Conservation (phyloP, 2,888 invertebrate species). For the Cantharis rufa region DNA sequence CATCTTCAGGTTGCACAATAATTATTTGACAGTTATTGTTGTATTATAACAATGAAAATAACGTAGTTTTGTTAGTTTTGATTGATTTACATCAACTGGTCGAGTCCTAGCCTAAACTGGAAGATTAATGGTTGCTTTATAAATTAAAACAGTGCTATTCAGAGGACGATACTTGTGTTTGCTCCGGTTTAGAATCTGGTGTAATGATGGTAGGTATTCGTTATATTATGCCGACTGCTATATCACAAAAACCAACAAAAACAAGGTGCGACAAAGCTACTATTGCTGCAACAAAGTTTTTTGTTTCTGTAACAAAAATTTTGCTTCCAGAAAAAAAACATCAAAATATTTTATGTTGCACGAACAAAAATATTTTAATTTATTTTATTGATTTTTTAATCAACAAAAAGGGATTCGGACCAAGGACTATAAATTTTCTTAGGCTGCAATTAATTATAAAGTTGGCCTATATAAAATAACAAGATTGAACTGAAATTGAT, state of each 20-base stretch:
- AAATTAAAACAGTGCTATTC: background rate
- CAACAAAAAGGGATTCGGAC: background rate
- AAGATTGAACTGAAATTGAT: constrained; percentile 1
- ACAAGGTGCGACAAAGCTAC: too few relatives aligned
- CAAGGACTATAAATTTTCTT: background rate
- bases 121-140: background rate
- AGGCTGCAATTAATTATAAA: background rate
- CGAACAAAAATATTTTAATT: too few relatives aligned
- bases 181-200: background rate
- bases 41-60: background rate
- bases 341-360: too few relatives aligned
- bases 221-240: background rate
- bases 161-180: background rate
- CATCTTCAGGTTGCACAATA: background rate
- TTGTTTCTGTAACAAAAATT: too few relatives aligned
- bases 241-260: too few relatives aligned
- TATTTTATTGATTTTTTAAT: too few relatives aligned
- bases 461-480: background rate
- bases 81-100: background rate
- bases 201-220: background rate
- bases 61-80: background rate
- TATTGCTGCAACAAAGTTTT: too few relatives aligned
- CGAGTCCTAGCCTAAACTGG: background rate
- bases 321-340: too few relatives aligned
- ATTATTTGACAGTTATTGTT: background rate